Evolutionary conservation across 1,140 invertebrate species (phyloP).

Genomic region (Zaprionus taronus): DNA sequence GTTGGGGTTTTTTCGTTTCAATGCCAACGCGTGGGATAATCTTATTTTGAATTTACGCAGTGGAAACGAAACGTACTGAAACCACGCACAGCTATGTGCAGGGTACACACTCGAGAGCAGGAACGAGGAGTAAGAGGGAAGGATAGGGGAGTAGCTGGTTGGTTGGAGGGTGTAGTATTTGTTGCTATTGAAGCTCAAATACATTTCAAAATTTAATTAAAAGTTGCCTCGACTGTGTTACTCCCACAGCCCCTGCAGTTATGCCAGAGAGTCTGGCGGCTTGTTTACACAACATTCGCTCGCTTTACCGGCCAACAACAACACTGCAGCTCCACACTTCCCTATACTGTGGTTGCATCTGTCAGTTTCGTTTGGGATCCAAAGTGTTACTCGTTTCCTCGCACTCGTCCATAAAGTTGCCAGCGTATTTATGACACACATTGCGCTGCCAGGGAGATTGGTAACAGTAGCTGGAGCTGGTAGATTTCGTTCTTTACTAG

Average conservation of each 20-base stretch:
- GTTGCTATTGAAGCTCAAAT: slow-evolving; percentile 20
- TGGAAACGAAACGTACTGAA: slow-evolving; percentile 32
- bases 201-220: slow-evolving; percentile 53
- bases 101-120: slow-evolving; percentile 7
- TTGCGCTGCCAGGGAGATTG: not conserved
- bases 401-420: slow-evolving; percentile 1
- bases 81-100: not conserved
- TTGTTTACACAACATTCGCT: slow-evolving; percentile 23
- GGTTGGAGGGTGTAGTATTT: not conserved
- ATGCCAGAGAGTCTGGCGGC: slow-evolving; percentile 4
- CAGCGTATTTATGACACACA: slow-evolving; percentile 19
- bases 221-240: slow-evolving; percentile 15
- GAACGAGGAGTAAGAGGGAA: not conserved
- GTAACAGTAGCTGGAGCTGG: not conserved
- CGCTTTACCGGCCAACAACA: not conserved
- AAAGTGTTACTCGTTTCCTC: not conserved
- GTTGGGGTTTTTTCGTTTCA: slow-evolving; percentile 33
- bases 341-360: slow-evolving; percentile 10
- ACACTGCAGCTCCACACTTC: not conserved
- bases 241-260: not conserved
- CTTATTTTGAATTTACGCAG: slow-evolving; percentile 64
- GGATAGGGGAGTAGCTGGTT: too few species aligned
- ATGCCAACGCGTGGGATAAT: slow-evolving; percentile 46
- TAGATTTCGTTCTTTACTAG: not conserved
- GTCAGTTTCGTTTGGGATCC: slow-evolving; percentile 5